Evolutionary conservation across 1,140 invertebrate species (phyloP).

Genomic region (Procambarus clarkii): DNA sequence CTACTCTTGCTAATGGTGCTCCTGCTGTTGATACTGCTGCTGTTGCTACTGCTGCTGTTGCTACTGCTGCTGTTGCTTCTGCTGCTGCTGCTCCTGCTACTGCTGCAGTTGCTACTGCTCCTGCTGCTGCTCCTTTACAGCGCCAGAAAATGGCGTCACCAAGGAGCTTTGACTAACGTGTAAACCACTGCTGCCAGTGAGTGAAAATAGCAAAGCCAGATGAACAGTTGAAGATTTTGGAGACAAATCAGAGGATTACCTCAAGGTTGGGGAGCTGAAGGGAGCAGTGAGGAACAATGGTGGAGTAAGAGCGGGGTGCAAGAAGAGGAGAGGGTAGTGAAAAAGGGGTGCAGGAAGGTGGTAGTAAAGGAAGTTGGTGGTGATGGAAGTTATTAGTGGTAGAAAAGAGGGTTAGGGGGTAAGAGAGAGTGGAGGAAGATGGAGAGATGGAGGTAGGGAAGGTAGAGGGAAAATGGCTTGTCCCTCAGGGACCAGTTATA

Average conservation of each 20-base stretch:
- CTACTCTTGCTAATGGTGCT: background rate
- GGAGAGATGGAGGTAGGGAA: too few species aligned
- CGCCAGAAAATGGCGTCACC: too few species aligned
- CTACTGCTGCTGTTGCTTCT: background rate
- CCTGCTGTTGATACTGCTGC: background rate
- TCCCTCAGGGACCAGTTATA: slow-evolving; percentile 36
- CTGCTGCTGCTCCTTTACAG: background rate
- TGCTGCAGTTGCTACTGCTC: background rate
- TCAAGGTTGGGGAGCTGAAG: too few species aligned
- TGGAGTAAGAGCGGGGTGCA: background rate
- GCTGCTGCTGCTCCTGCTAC: background rate
- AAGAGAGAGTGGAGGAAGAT: too few species aligned
- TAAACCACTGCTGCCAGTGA: too few species aligned
- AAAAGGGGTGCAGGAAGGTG: background rate
- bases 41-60: background rate
- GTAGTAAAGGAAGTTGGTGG: too few species aligned
- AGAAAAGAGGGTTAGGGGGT: too few species aligned
- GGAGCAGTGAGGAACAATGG: too few species aligned
- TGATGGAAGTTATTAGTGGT: background rate
- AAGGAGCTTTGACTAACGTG: too few species aligned
- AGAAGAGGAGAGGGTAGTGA: background rate
- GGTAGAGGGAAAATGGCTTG: background rate
- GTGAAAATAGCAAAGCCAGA: too few species aligned
- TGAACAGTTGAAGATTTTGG: too few species aligned
- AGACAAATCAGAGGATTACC: too few species aligned